Conservation (phyloP, 2,888 invertebrate genomes). For the Eilema griseolum region DNA sequence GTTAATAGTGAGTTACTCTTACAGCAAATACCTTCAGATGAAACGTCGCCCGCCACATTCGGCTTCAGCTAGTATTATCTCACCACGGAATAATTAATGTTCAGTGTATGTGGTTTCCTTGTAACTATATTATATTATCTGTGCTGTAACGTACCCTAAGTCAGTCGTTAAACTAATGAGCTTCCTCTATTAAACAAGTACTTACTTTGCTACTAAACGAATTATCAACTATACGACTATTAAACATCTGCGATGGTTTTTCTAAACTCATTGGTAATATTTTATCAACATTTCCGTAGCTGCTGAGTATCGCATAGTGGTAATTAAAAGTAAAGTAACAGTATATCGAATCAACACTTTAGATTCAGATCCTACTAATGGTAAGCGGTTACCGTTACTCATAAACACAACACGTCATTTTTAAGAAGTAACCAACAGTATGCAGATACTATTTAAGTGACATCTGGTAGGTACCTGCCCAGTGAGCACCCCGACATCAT, state of each 20-base stretch:
- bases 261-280: too few relatives aligned
- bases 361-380: too few relatives aligned
- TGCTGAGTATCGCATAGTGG: too few relatives aligned
- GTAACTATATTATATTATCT: too few relatives aligned
- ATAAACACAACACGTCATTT: neutral
- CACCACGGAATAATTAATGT: neutral
- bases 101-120: neutral
- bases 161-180: neutral
- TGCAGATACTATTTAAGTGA: neutral
- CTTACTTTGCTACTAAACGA: too few relatives aligned
- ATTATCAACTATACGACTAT: too few relatives aligned
- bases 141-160: neutral
- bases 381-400: too few relatives aligned
- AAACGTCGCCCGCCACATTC: neutral
- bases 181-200: neutral
- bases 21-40: neutral
- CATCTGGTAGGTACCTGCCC: neutral
- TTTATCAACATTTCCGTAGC: too few relatives aligned
- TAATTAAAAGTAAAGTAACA: too few relatives aligned
- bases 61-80: neutral
- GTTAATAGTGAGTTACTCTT: neutral
- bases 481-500: neutral
- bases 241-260: too few relatives aligned
- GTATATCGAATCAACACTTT: too few relatives aligned
- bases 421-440: neutral